Evolutionary conservation across 2,797 vertebrate genomes (phyloP).

Genomic region (Masticophis lateralis): DNA sequence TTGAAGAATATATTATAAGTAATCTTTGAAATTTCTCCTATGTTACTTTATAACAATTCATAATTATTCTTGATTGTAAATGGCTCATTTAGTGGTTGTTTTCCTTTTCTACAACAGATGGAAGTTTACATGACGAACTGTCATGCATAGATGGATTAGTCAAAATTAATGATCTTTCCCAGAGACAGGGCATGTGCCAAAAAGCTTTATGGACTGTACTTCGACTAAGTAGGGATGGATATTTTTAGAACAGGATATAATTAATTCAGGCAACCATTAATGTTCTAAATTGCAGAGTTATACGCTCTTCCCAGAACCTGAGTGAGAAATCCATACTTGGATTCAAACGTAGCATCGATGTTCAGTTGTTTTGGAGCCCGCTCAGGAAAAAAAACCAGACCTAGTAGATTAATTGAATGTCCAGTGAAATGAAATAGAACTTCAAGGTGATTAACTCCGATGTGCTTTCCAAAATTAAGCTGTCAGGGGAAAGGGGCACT

Average conservation of each 20-base stretch:
- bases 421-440: not conserved
- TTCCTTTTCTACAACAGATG: not conserved
- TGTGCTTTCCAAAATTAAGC: not conserved
- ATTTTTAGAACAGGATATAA: not conserved
- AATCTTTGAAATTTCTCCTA: not conserved
- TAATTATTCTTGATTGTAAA: not conserved
- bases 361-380: not conserved
- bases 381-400: not conserved
- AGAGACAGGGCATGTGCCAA: not conserved
- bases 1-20: not conserved
- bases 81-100: not conserved
- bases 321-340: not conserved
- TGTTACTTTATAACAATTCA: not conserved
- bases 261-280: not conserved
- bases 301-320: not conserved
- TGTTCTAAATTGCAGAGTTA: not conserved
- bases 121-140: not conserved
- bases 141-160: not conserved
- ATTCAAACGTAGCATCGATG: not conserved
- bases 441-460: not conserved
- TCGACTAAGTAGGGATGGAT: not conserved
- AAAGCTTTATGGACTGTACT: not conserved
- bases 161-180: not conserved
- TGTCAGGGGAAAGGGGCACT: not conserved
- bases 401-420: not conserved